Base-by-base conservation (phyloP, 2,113 vertebrate species). In the Oenanthe oenanthe region DNA sequence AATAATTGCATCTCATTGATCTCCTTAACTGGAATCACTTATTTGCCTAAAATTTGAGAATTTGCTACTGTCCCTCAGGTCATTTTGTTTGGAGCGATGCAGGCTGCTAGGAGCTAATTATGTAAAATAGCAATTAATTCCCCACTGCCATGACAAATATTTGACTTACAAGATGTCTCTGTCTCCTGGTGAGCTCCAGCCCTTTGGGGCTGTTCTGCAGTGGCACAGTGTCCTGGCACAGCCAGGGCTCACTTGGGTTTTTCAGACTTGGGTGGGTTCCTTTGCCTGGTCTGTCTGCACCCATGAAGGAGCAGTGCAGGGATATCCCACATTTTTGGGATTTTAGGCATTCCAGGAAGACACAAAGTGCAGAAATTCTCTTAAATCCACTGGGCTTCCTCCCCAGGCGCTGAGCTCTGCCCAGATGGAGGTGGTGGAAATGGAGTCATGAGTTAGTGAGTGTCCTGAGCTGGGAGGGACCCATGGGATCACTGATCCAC, bases 111-210 rank as follows among this genome's bases (percentile, higher is more conserved):
- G 66, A 95, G 83, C 80, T 93, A 91, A 94, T 93, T 94, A 92
- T 93, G 85, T 51, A 95, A 86, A 93, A 84, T 4, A 86, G 94
- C 92, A 93, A 95, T 97, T 97, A 94, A 93, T 92, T 91, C 88
- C 83, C 81, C 47, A 51, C 60, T 67, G 73, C 85, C 72, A 60
- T 36, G 83, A 80, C 56, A 80, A 95, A 94, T 93, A 95, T 88
- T 94, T 80, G 78, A 88, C 68, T 95, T 92, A 60, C 51, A 83
- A 84, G 85, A 62, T 40, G 71, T 22, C 10, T 54, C 29, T 57
- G 12, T 34, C 50, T 68, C n/a, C 18, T 22, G 67, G 40, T 20
- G 72, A 86, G 94, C 75, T 74, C 38, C 82, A 83, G 67, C 38
- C 21, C 24, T 12, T 6, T 9, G 38, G 20, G 34, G 71, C 4